These are phyloP conservation scores for Cryptotermes secundus DNA, from an alignment of 1,140 invertebrate genomes.

Conservation along the genomic window DNA sequence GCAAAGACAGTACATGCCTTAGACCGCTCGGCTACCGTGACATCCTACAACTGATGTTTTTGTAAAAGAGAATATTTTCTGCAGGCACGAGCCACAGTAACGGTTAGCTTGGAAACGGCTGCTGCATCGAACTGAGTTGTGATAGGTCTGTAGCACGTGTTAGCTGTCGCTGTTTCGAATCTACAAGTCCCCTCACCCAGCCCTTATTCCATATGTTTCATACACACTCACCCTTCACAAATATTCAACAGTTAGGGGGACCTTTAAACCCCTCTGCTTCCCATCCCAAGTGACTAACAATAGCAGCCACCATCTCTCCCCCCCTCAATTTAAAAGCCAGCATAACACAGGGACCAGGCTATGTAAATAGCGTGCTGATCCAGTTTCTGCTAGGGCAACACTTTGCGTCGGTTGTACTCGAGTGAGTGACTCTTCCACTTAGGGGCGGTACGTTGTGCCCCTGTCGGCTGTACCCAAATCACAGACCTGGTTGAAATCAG, in stretches of 20 bases:
- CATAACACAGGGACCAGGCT: not conserved
- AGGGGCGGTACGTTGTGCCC: not conserved
- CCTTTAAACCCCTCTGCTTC: not conserved
- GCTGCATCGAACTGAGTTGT: not conserved
- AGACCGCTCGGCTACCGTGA: no score
- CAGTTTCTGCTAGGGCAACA: not conserved
- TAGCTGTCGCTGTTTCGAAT: not conserved
- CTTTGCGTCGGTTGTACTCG: not conserved
- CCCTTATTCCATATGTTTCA: not conserved
- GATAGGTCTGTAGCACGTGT: not conserved
- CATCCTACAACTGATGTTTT: constrained; percentile 8
- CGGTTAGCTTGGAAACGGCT: not conserved
- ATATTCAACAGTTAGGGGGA: constrained; percentile 4
- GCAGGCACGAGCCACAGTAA: not conserved
- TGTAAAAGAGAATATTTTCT: not conserved
- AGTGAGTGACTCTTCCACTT: not conserved
- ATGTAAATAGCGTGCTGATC: not conserved
- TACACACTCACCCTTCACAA: constrained; percentile 10
- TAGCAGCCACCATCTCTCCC: not conserved
- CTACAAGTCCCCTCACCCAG: not conserved
- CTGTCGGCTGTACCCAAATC: not conserved
- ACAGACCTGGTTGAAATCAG: not conserved
- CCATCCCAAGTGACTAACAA: not conserved
- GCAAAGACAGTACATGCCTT: no score
- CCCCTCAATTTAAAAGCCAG: constrained; percentile 1